Percentiles rank a stretch among this genome's conserved stretches.
phyloP scores from a whole-genome alignment of 2,888 invertebrate genomes.

The Eupithecia centaureata region DNA sequence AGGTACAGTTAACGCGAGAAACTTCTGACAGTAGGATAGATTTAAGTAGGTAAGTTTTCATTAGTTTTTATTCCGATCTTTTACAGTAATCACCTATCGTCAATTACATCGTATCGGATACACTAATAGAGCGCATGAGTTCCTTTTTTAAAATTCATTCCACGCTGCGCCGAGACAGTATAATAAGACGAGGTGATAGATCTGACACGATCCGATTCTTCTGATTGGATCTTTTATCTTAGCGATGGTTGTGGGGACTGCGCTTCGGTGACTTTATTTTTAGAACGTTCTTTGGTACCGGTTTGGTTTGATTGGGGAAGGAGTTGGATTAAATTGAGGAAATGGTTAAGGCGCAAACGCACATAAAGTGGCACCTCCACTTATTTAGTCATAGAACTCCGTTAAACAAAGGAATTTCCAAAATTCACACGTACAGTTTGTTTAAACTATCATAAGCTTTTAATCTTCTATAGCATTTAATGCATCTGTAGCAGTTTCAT shows the following conservation, averaged over 20 bases:
- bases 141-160: constrained; percentile 29
- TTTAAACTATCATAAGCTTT: too few species aligned
- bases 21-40: too few species aligned
- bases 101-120: neutral
- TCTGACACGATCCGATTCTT: constrained; percentile 23
- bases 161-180: constrained; percentile 30
- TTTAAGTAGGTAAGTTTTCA: too few species aligned
- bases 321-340: neutral
- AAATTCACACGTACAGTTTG: too few species aligned
- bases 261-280: constrained; percentile 23
- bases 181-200: constrained; percentile 37
- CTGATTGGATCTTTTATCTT: constrained; percentile 32
- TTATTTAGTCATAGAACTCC: too few species aligned
- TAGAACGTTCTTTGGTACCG: neutral
- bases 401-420: too few species aligned
- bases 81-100: neutral
- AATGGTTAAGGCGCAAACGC: too few species aligned
- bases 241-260: constrained; percentile 6
- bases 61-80: neutral
- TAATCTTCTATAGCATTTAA: too few species aligned
- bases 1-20: too few species aligned
- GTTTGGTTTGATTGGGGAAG: neutral
- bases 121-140: neutral
- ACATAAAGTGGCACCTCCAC: too few species aligned
- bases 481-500: too few species aligned